Evolutionary conservation across 23 tunicate species (phyloP).

Genomic region (Corella eumyota): DNA sequence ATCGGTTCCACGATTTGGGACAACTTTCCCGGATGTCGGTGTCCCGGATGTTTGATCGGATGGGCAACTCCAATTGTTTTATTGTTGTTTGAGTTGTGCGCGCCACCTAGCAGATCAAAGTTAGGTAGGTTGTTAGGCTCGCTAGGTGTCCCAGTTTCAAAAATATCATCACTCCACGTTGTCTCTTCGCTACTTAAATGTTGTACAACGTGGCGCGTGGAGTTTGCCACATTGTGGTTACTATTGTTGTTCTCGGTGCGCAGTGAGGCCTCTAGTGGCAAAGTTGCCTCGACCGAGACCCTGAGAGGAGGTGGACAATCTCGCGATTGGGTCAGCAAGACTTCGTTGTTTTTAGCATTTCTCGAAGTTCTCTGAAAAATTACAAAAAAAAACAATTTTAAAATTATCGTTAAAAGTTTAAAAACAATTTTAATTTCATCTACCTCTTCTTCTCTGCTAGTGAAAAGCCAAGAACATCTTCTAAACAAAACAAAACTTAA

Average conservation of each 20-base stretch:
- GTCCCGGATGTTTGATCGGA: constrained; percentile 13
- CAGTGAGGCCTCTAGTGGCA: too few species aligned
- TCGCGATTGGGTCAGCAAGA: too few species aligned
- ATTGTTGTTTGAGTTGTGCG: constrained; percentile 12
- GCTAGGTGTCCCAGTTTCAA: constrained; percentile 9
- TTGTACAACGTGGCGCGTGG: not conserved
- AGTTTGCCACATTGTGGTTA: not conserved
- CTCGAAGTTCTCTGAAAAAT: too few species aligned
- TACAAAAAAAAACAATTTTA: too few species aligned
- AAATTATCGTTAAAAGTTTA: too few species aligned
- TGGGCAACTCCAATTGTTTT: constrained; percentile 31
- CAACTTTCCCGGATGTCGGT: constrained; percentile 9
- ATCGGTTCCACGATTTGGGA: constrained; percentile 34
- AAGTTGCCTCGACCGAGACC: too few species aligned
- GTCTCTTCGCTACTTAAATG: constrained; percentile 11
- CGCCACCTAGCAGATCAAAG: not conserved
- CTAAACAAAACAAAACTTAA: not conserved
- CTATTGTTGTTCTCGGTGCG: too few species aligned
- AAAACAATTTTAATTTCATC: too few species aligned
- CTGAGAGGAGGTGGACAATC: too few species aligned
- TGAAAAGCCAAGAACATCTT: not conserved
- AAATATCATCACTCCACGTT: constrained; percentile 47
- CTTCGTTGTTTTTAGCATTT: too few species aligned
- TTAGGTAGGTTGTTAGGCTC: not conserved
- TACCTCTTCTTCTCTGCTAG: not conserved